phyloP scores from a whole-genome alignment of 2,888 invertebrate species.

The Hypolimnas misippus region DNA sequence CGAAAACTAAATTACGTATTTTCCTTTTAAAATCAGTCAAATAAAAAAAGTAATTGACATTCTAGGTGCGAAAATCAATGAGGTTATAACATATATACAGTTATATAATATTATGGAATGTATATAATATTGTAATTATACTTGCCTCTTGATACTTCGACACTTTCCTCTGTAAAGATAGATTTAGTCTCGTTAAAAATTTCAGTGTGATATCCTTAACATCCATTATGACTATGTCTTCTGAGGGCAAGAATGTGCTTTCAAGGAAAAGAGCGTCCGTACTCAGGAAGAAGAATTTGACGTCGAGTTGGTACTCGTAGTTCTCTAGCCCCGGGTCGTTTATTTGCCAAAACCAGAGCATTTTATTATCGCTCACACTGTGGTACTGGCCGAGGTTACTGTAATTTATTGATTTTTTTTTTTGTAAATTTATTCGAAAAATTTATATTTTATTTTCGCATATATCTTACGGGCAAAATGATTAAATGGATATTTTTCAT shows the following conservation, averaged over 20 bases:
- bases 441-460: no score
- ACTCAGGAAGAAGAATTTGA: slow-evolving; percentile 61
- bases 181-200: slow-evolving; percentile 84
- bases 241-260: slow-evolving; percentile 59
- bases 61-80: no score
- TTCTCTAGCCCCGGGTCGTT: slow-evolving; percentile 72
- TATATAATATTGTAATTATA: no score
- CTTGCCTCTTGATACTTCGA: slow-evolving; percentile 85
- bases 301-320: slow-evolving; percentile 68
- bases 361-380: slow-evolving; percentile 55
- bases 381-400: slow-evolving; percentile 64
- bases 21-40: no score
- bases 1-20: no score
- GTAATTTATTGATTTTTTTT: slow-evolving; percentile 36
- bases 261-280: slow-evolving; percentile 65
- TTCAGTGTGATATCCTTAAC: slow-evolving; percentile 69
- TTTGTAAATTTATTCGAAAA: neutral
- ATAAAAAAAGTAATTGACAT: no score
- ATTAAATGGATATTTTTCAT: no score
- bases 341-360: slow-evolving; percentile 73
- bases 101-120: no score
- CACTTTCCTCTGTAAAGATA: slow-evolving; percentile 86
- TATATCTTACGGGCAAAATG: no score
- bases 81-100: no score
- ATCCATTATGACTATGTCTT: slow-evolving; percentile 66